Evolutionary conservation across 2,888 invertebrate species (phyloP).

Genomic region (Psylliodes chrysocephalus): DNA sequence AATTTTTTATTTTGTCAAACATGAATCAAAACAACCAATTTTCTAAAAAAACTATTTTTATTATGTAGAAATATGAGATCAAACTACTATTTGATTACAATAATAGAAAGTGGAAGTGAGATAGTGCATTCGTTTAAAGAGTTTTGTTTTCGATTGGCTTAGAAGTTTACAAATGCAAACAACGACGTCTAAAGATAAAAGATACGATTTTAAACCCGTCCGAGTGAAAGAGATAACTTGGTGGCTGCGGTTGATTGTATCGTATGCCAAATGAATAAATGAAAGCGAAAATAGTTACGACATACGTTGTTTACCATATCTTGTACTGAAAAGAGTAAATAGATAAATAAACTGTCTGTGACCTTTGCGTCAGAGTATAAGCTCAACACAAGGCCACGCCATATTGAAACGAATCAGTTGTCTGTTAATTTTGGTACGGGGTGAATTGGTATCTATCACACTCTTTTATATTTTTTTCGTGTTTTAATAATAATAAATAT

Average conservation of each 20-base stretch:
- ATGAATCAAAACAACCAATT: too few species aligned
- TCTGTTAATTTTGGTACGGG: slow-evolving; percentile 69
- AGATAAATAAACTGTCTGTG: slow-evolving; percentile 40
- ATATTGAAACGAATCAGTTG: slow-evolving; percentile 71
- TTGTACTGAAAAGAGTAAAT: slow-evolving; percentile 32
- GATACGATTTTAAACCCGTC: slow-evolving; percentile 44
- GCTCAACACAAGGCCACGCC: slow-evolving; percentile 67
- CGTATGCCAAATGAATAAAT: slow-evolving; percentile 56
- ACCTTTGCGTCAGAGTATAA: slow-evolving; percentile 38
- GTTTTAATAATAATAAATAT: slow-evolving; percentile 47
- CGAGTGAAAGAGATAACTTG: slow-evolving; percentile 45
- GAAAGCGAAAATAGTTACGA: slow-evolving; percentile 40
- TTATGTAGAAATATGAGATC: too few species aligned
- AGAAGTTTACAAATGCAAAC: slow-evolving; percentile 44
- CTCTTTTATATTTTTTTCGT: slow-evolving; percentile 54
- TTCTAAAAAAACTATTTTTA: too few species aligned
- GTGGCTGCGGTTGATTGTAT: slow-evolving; percentile 45
- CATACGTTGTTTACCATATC: slow-evolving; percentile 34
- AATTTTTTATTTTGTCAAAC: too few species aligned
- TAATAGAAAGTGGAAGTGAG: slow-evolving; percentile 32
- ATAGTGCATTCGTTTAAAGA: slow-evolving; percentile 29
- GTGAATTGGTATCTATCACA: slow-evolving; percentile 57
- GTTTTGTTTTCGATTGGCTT: slow-evolving; percentile 47
- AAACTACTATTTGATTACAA: not conserved
- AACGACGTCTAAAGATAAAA: slow-evolving; percentile 36